Conservation (phyloP, 2,888 invertebrate genomes). For the Leptinotarsa rubiginosa region DNA sequence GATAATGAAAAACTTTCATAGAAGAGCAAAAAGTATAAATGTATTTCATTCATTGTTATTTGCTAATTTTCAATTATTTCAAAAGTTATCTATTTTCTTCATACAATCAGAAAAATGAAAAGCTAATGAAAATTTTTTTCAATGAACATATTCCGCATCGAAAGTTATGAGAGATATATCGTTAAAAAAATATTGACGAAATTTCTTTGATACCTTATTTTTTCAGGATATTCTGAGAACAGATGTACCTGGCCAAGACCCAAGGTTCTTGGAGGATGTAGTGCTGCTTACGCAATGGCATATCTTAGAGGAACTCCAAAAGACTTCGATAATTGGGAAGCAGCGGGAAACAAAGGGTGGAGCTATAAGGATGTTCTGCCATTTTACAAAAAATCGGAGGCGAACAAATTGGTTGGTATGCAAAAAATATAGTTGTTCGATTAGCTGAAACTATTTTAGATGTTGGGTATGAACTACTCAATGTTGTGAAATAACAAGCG, state of each 20-base stretch:
- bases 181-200: too few relatives aligned
- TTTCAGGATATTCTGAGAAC: conserved; percentile 59
- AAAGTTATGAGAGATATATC: too few relatives aligned
- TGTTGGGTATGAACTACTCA: too few relatives aligned
- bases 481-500: too few relatives aligned
- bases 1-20: too few relatives aligned
- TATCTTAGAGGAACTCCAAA: conserved; percentile 71
- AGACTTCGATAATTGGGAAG: conserved; percentile 75
- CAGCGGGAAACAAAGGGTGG: conserved; percentile 73
- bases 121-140: too few relatives aligned
- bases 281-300: conserved; percentile 74
- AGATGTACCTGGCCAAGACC: conserved; percentile 76
- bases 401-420: conserved; percentile 70
- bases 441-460: neutral
- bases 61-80: too few relatives aligned
- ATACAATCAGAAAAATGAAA: too few relatives aligned
- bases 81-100: too few relatives aligned
- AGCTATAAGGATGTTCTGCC: conserved; percentile 73
- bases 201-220: neutral
- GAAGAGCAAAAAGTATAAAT: too few relatives aligned
- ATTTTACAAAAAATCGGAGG: conserved; percentile 76
- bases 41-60: too few relatives aligned
- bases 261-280: conserved; percentile 76
- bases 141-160: too few relatives aligned
- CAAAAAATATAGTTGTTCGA: conserved; percentile 44